phyloP scores from a whole-genome alignment of 2,113 vertebrate species.

The Chaetops frenatus region DNA sequence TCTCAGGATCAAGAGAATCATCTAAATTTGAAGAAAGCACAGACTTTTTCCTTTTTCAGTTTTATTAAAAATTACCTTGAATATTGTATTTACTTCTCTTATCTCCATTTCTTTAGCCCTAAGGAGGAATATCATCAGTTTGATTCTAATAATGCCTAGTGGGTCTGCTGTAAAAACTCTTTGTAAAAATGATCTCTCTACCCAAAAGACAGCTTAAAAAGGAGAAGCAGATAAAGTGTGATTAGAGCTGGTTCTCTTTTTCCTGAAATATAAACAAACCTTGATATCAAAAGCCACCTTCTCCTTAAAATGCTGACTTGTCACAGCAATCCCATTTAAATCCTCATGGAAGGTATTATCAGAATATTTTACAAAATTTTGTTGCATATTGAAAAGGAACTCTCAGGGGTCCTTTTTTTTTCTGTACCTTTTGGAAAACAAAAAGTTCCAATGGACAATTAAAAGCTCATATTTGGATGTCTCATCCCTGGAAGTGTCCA shows the following conservation, averaged over 20 bases:
- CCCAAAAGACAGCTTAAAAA: constrained; percentile 39
- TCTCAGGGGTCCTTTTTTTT: background rate
- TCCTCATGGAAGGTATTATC: background rate
- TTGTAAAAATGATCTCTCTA: constrained; percentile 41
- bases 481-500: too few relatives aligned
- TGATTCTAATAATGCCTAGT: constrained; percentile 55
- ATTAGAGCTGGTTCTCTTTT: background rate
- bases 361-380: background rate
- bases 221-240: constrained; percentile 16
- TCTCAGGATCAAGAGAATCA: background rate
- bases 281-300: constrained; percentile 9
- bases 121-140: constrained; percentile 44
- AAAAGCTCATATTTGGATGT: background rate
- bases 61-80: constrained; percentile 61
- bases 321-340: background rate
- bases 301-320: constrained; percentile 39
- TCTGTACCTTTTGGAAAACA: background rate
- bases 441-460: background rate
- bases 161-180: constrained; percentile 43
- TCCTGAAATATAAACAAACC: constrained; percentile 20
- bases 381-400: background rate
- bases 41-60: background rate
- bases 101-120: constrained; percentile 40
- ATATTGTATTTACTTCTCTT: constrained; percentile 55
- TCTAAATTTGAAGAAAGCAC: constrained; percentile 6